Percentiles rank a stretch among this genome's conserved stretches.
Evolutionary conservation across 2,113 vertebrate genomes (phyloP).

Genomic region (Lates calcarifer): DNA sequence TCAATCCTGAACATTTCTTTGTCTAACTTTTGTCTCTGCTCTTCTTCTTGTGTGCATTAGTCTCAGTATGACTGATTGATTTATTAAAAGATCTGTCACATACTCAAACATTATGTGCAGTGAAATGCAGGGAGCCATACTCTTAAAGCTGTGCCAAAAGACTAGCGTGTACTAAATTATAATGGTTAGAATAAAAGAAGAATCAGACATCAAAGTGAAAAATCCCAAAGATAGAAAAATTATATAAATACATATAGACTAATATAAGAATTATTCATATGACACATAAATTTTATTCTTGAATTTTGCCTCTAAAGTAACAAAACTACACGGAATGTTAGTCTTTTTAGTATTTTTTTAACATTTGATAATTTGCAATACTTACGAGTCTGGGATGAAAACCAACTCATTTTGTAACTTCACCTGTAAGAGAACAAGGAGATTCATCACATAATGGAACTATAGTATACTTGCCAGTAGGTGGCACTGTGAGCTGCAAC

Average conservation of each 20-base stretch:
- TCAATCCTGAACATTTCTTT: too few species aligned
- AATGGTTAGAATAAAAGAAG: neutral
- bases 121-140: too few species aligned
- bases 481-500: constrained; percentile 34
- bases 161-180: neutral
- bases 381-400: constrained; percentile 45
- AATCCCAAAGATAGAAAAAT: neutral
- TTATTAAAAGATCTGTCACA: too few species aligned
- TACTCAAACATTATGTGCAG: too few species aligned
- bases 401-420: constrained; percentile 63
- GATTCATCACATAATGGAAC: neutral
- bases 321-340: neutral
- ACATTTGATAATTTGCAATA: constrained; percentile 22
- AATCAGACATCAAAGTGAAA: neutral
- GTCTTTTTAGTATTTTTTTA: neutral
- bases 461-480: constrained; percentile 43
- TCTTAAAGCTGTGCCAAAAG: too few species aligned
- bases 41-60: too few species aligned
- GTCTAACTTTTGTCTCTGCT: too few species aligned
- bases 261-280: neutral
- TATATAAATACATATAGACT: neutral
- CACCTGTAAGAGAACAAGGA: constrained; percentile 31
- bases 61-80: too few species aligned
- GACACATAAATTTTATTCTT: neutral
- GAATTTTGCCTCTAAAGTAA: neutral